Evolutionary conservation across 2,797 vertebrate genomes (phyloP).

Genomic region (Phoeniculus purpureus): DNA sequence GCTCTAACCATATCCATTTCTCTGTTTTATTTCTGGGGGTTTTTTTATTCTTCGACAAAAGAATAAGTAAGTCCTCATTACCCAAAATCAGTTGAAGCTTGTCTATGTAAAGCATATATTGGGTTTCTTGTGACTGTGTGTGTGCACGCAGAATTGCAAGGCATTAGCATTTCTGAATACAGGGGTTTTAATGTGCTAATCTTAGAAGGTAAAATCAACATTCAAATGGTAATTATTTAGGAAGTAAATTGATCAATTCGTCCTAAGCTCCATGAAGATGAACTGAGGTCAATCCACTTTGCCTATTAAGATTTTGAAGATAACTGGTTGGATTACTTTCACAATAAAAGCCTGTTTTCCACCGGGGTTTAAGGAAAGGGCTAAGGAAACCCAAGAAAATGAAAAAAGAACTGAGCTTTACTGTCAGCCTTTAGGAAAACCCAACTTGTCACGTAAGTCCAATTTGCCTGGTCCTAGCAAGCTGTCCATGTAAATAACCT

Average conservation of each 20-base stretch:
- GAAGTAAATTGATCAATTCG: conserved; percentile 71
- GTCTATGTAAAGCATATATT: conserved; percentile 15
- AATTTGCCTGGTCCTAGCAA: conserved; percentile 6
- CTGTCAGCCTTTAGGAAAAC: conserved; percentile 19
- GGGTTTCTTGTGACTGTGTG: neutral
- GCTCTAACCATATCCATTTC: neutral
- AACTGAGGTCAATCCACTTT: conserved; percentile 67
- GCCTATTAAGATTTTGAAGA: conserved; percentile 73
- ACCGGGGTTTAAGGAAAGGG: neutral
- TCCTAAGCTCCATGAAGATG: conserved; percentile 68
- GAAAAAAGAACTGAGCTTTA: neutral
- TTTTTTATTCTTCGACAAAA: conserved; percentile 24
- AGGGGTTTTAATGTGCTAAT: conserved; percentile 49
- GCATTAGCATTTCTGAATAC: conserved; percentile 49
- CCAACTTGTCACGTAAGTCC: conserved; percentile 13
- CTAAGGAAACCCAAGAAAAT: neutral
- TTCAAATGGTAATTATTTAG: conserved; percentile 68
- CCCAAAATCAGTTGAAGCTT: conserved; percentile 7
- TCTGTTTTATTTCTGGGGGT: conserved; percentile 3
- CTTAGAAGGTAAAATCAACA: conserved; percentile 67
- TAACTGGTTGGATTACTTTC: conserved; percentile 62
- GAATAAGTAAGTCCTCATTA: conserved; percentile 37
- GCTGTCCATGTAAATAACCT: conserved; percentile 33
- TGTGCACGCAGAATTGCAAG: neutral
- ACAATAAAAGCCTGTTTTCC: conserved; percentile 26